phyloP scores from a whole-genome alignment of 2,888 invertebrate genomes.

The Empis livida region DNA sequence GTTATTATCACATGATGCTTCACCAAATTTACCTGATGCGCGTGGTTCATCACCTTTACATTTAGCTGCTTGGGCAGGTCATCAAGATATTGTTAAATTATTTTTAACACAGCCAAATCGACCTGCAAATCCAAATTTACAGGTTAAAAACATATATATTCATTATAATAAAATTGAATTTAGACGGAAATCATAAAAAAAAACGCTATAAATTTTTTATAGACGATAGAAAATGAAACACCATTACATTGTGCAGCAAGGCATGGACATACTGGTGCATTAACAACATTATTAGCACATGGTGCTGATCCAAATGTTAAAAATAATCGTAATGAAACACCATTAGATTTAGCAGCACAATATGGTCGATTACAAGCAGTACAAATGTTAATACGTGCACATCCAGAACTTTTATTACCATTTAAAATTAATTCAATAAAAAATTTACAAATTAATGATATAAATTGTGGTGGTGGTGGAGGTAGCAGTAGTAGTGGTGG shows the following conservation, averaged over 20 bases:
- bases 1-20: constrained; percentile 66
- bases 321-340: constrained; percentile 79
- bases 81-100: constrained; percentile 74
- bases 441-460: constrained; percentile 16
- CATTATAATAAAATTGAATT: constrained; percentile 1
- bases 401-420: constrained; percentile 69
- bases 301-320: constrained; percentile 80
- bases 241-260: constrained; percentile 88
- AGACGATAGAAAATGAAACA: constrained; percentile 84
- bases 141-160: constrained; percentile 37
- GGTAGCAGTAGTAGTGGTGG: constrained; percentile 39
- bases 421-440: constrained; percentile 35
- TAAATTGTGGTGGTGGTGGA: constrained; percentile 22
- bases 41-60: constrained; percentile 88
- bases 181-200: background rate
- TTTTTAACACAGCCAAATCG: constrained; percentile 70
- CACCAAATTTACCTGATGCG: constrained; percentile 75
- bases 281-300: constrained; percentile 66
- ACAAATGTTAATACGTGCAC: constrained; percentile 67
- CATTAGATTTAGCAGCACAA: constrained; percentile 88
- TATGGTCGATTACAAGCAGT: constrained; percentile 77
- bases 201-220: constrained; percentile 11
- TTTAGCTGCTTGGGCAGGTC: constrained; percentile 89
- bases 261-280: constrained; percentile 79
- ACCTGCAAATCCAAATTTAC: constrained; percentile 72